Base-by-base conservation (phyloP, 2,888 invertebrate genomes). In the Hemicrepidius hirtus region DNA sequence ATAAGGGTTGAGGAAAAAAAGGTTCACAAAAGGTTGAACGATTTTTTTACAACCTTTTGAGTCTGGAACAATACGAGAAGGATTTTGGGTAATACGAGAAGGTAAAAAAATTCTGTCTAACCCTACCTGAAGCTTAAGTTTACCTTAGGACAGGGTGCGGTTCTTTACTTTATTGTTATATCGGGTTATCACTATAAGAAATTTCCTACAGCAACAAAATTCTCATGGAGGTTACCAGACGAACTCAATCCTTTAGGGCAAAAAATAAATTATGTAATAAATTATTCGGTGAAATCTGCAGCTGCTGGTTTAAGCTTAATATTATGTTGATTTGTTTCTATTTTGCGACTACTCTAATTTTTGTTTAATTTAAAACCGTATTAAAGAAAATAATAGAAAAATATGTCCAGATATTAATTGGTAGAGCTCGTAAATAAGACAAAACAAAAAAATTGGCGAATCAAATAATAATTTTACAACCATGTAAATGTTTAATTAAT, bases 11-110 rank as follows among this genome's bases (percentile, higher is more conserved):
- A 44, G 32, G 24, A n/a, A n/a, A n/a, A n/a, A n/a, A n/a, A n/a
- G n/a, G 53, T 62, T 41, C 18, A 65, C 62, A 72, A 72, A 50
- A 62, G 65, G 73, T 66, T 69, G 69, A 73, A 63, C 73, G 73
- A 69, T 73, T 69, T 63, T 68, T 65, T 73, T 73, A 65, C 69
- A 65, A 49, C 44, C 73, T 68, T 73, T 73, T 73, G 64, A 69
- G 62, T 37, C 9, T 28, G 63, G 73, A 73, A 73, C 73, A 73
- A 73, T 44, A n/a, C 28, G 18, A 16, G 24, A 44, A 68, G 62
- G 69, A 64, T 62, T 60, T 55, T 13, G 35, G 55, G 73, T 69
- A 73, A 73, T 69, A 62, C 44, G 73, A 73, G 73, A 73, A 60
- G 65, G 66, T 71, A 66, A 50, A 71, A 71, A 71, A 64, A 24